A percentile compares a stretch with the other conserved stretches of the same genome.
Conservation (phyloP, 2,888 invertebrate genomes). For the Drosophila paranaensis region DNA sequence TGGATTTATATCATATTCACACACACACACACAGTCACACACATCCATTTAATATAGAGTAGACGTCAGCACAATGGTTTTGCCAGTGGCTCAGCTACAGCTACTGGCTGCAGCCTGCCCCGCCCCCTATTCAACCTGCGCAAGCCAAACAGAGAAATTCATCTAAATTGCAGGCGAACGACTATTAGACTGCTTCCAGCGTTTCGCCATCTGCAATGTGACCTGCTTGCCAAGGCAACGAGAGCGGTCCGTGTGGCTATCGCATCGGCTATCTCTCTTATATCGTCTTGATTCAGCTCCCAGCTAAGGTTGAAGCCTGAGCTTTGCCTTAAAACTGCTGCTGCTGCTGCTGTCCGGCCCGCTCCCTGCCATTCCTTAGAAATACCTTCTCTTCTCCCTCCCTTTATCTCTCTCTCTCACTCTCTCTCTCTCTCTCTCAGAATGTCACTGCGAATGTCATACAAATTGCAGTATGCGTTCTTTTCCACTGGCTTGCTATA, state of each 20-base stretch:
- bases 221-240: slow-evolving; percentile 56
- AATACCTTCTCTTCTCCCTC: slow-evolving; percentile 37
- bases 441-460: slow-evolving; percentile 64
- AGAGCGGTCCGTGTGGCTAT: slow-evolving; percentile 31
- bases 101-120: neutral
- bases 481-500: slow-evolving; percentile 12
- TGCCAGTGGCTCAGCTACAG: slow-evolving; percentile 6
- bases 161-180: slow-evolving; percentile 62
- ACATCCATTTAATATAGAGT: slow-evolving; percentile 52
- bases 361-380: slow-evolving; percentile 48
- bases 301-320: slow-evolving; percentile 1
- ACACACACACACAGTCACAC: slow-evolving; percentile 11
- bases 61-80: slow-evolving; percentile 50
- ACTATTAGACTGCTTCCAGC: slow-evolving; percentile 52
- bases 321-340: slow-evolving; percentile 13
- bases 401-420: neutral
- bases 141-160: slow-evolving; percentile 56
- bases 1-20: slow-evolving; percentile 18
- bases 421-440: slow-evolving; percentile 1
- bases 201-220: slow-evolving; percentile 35
- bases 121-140: neutral
- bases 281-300: slow-evolving; percentile 45
- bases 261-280: slow-evolving; percentile 55
- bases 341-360: slow-evolving; percentile 4
- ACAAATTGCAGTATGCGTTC: slow-evolving; percentile 46